These are phyloP conservation scores for Celastrina argiolus DNA, from an alignment of 2,888 invertebrate genomes.

Conservation along the genomic window DNA sequence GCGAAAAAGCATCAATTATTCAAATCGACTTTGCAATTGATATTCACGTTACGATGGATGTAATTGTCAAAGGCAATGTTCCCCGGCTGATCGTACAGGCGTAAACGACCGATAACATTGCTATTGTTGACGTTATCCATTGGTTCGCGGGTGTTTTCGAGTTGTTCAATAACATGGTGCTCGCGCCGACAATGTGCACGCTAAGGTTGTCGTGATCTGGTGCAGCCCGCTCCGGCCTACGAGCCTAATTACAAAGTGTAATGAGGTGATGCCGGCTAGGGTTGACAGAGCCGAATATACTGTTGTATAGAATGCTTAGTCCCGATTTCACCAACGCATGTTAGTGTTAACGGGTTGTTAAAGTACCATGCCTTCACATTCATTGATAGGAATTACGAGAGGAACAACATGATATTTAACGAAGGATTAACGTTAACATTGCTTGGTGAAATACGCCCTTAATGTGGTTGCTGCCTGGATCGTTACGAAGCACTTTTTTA, in stretches of 20 bases:
- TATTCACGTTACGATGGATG: slow-evolving; percentile 1
- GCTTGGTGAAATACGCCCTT: background rate
- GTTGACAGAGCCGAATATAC: slow-evolving; percentile 2
- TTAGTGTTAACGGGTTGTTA: too few species aligned
- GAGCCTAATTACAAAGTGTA: slow-evolving; percentile 73
- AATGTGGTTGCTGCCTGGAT: background rate
- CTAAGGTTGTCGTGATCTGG: slow-evolving; percentile 67
- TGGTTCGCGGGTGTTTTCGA: slow-evolving; percentile 45
- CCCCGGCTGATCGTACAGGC: slow-evolving; percentile 25
- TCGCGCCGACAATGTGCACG: slow-evolving; percentile 55
- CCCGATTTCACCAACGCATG: too few species aligned
- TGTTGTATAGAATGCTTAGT: background rate
- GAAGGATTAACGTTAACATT: too few species aligned
- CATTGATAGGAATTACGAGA: too few species aligned
- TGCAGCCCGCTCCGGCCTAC: slow-evolving; percentile 66
- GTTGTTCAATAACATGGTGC: slow-evolving; percentile 68
- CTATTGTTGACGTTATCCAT: slow-evolving; percentile 50
- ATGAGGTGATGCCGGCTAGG: slow-evolving; percentile 56
- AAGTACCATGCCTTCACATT: too few species aligned
- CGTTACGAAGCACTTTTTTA: too few species aligned
- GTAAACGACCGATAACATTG: slow-evolving; percentile 40
- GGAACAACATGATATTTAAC: too few species aligned
- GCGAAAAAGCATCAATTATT: background rate
- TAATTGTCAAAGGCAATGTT: slow-evolving; percentile 15
- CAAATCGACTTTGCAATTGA: background rate